Evolutionary conservation across 2,797 vertebrate genomes (phyloP), one percentile per base, ranked within the genome.

Genomic region (Scleropages formosus): DNA sequence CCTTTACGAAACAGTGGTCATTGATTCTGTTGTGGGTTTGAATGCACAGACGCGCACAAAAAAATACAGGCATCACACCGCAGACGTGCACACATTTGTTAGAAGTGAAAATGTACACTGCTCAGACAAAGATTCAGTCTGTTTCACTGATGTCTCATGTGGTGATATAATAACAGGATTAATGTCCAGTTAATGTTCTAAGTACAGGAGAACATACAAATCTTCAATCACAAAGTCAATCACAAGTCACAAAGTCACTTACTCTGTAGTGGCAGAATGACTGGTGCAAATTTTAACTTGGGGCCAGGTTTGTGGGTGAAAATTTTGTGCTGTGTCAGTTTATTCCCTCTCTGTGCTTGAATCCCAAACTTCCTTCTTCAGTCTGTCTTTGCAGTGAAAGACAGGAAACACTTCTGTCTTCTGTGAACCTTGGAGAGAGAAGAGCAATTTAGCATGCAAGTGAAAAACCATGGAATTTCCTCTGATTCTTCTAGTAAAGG

Each of bases 61-160:
- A 85, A 88, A 89, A 89, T 87, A 84, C 81, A 74, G n/a, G n/a
- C n/a, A n/a, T n/a, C 79, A 80, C 83, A 87, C 89, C 89, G 84
- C 87, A 64, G 80, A 31, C 78, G 79, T 22, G 47, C 63, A 81
- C 88, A 88, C 86, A 22, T 81, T 80, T 85, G 78, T 78, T 78
- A 77, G 77, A 80, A 65, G 83, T 79, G 74, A 78, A 27, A 65
- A 73, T 44, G 49, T 13, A 71, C 61, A 58, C 58, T 44, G 15
- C 9, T 59, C n/a, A 58, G 10, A 66, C 53, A 26, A 46, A 16
- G 56, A 70, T n/a, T n/a, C 24, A 31, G 60, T 58, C 20, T 49
- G 51, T 39, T 61, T 53, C 27, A 51, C 24, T 13, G 18, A 44
- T 20, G 44, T 6, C 62, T 44, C 63, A 22, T 58, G 61, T 11